Evolutionary conservation across 2,797 vertebrate species (phyloP), one percentile per base, ranked within the genome.

Genomic region (Pangasius larnaudii): DNA sequence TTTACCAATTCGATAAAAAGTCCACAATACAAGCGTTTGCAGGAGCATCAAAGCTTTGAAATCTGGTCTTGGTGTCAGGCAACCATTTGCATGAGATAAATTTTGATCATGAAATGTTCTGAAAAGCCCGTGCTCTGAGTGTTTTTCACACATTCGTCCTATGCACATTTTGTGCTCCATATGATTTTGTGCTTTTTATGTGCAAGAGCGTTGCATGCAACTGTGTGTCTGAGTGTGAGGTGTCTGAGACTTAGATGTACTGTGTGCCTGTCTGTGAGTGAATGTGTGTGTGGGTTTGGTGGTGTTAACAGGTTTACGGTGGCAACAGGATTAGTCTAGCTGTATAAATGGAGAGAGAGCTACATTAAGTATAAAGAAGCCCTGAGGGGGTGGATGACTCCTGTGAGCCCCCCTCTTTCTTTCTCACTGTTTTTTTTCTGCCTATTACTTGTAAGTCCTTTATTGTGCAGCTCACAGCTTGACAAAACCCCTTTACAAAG

Each of bases 271-370:
- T 27, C 5, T 86, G 85, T 5, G 53, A 36, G 85, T 9, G 67
- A 27, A 18, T 65, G 22, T 46, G 58, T 42, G 51, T 36, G 39
- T 33, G 79, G 10, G 63, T 58, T 81, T 16, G 33, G 56, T 85
- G 75, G 87, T 89, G 89, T 91, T 89, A 85, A 89, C 87, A 91
- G 92, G 87, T 92, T 90, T 92, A 90, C 61, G 65, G 85, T 85
- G 79, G 84, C 79, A 91, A 89, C 89, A 88, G 91, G 92, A 92
- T 92, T 92, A 92, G 90, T 88, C 65, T 87, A 79, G 75, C 86
- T 88, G 71, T 90, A 71, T 86, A 90, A 92, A 90, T 90, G 89
- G 86, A 87, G 74, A 84, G 82, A 74, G 89, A 86, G 86, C 85
- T 86, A 89, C 89, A 90, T 91, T 90, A 86, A 89, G 89, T 91